Evolutionary conservation across 2,888 invertebrate genomes (phyloP).

Genomic region (Sphaerolaimus hirsutus): DNA sequence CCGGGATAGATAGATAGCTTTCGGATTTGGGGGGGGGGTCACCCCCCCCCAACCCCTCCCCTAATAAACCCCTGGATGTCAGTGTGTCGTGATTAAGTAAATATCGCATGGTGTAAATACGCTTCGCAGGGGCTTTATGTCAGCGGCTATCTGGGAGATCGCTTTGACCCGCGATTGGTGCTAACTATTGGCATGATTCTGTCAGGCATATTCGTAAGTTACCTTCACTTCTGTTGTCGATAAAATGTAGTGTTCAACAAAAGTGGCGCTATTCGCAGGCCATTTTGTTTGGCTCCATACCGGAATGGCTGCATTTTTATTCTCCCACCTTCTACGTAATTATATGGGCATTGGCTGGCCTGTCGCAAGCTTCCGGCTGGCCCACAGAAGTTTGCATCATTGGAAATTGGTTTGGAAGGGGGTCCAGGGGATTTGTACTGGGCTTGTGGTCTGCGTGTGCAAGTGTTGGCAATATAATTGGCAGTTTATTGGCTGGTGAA

Average conservation of each 20-base stretch:
- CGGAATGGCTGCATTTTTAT: conserved; percentile 27
- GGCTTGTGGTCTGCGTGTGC: conserved; percentile 31
- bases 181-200: conserved; percentile 28
- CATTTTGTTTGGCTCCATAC: conserved; percentile 27
- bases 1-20: no score
- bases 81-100: neutral
- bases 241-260: no score
- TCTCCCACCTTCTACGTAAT: conserved; percentile 24
- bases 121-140: conserved; percentile 27
- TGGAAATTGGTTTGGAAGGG: conserved; percentile 30
- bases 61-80: no score
- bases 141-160: conserved; percentile 30
- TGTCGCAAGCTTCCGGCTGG: conserved; percentile 30
- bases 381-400: conserved; percentile 29
- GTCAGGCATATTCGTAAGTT: conserved; percentile 24
- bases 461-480: conserved; percentile 31
- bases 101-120: neutral
- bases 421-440: conserved; percentile 29
- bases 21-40: no score
- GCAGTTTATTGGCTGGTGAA: conserved; percentile 26
- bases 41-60: no score
- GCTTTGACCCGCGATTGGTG: conserved; percentile 27
- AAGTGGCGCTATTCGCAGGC: conserved; percentile 19
- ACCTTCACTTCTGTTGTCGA: no score
- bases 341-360: conserved; percentile 28